Base-by-base conservation (phyloP, 2,888 invertebrate species). In the Blastobasis lacticolella region DNA sequence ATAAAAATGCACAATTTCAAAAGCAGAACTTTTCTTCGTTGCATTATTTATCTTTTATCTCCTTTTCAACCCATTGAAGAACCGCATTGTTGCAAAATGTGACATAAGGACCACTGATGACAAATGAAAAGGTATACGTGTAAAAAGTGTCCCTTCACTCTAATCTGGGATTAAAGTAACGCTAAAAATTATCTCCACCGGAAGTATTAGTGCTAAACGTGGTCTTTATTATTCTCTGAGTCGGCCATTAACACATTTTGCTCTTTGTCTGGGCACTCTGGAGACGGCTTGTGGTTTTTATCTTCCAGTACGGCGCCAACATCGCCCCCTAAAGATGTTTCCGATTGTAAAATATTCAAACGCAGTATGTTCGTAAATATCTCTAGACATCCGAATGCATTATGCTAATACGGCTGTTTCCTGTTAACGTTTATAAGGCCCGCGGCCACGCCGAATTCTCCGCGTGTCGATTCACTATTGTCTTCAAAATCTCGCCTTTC, bases 381-480 rank as follows among this genome's bases (percentile, higher is more conserved):
- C 63, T 71, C 75, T 69, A 67, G 73, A 73, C 73, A 77, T 65
- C 73, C 74, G 69, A 82, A 81, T 81, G 78, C 78, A 78, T 81
- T 81, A 86, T 85, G 83, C 69, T 73, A 81, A 80, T 84, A 60
- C 69, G 53, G 66, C 60, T 68, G 71, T 79, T 83, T 84, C 78
- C 82, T 82, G 78, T 73, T 74, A 84, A 77, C 66, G 64, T 68
- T 60, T 63, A 57, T 66, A 55, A 58, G 57, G 61, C 58, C 59
- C 52, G 47, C 49, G 45, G 38, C 51, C 53, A 50, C 36, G 61
- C 67, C 64, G 66, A 73, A 78, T 83, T 78, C 79, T 68, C 67
- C 53, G 74, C 78, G 71, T 75, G 73, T 69, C 72, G 77, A 73
- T 69, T 64, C 63, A 58, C 66, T 63, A 74, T 75, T 74, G 64